phyloP scores from a whole-genome alignment of 2,113 vertebrate genomes.

The Pao palembangensis region DNA sequence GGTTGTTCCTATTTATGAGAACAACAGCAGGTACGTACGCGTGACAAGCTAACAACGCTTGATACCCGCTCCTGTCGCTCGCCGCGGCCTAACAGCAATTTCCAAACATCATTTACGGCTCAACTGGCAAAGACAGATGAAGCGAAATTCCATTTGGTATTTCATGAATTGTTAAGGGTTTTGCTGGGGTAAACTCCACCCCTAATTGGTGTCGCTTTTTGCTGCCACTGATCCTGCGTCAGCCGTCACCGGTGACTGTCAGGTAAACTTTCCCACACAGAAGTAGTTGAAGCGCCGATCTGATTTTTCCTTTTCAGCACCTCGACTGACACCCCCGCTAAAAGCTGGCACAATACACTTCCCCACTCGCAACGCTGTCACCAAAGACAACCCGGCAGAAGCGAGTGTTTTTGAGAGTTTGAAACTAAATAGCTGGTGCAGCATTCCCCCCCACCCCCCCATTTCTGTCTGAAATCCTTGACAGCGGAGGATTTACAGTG shows the following conservation, averaged over 20 bases:
- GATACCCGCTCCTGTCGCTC: slow-evolving; percentile 25
- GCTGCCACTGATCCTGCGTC: slow-evolving; percentile 48
- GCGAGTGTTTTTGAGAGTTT: slow-evolving; percentile 65
- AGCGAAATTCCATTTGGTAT: slow-evolving; percentile 50
- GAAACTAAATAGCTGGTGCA: slow-evolving; percentile 78
- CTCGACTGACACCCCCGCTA: slow-evolving; percentile 63
- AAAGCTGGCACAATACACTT: slow-evolving; percentile 66
- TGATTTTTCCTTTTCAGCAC: slow-evolving; percentile 65
- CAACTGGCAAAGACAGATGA: slow-evolving; percentile 16
- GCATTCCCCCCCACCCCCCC: slow-evolving; percentile 68
- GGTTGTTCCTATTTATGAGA: too few relatives aligned
- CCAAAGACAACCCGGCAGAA: slow-evolving; percentile 69
- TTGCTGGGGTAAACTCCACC: slow-evolving; percentile 37
- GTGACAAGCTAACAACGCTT: slow-evolving; percentile 46
- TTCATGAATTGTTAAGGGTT: slow-evolving; percentile 54
- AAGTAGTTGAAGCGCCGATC: slow-evolving; percentile 62
- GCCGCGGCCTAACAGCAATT: slow-evolving; percentile 31
- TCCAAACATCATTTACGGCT: slow-evolving; percentile 33
- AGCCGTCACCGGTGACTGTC: slow-evolving; percentile 61
- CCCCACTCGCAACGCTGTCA: slow-evolving; percentile 72
- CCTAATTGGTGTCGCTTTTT: slow-evolving; percentile 67
- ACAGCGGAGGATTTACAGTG: slow-evolving; percentile 73
- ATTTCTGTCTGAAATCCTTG: slow-evolving; percentile 74
- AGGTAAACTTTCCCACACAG: slow-evolving; percentile 64
- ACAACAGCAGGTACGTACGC: too few relatives aligned